Conservation (phyloP, 2,113 vertebrate species). For the Petroica traversi region DNA sequence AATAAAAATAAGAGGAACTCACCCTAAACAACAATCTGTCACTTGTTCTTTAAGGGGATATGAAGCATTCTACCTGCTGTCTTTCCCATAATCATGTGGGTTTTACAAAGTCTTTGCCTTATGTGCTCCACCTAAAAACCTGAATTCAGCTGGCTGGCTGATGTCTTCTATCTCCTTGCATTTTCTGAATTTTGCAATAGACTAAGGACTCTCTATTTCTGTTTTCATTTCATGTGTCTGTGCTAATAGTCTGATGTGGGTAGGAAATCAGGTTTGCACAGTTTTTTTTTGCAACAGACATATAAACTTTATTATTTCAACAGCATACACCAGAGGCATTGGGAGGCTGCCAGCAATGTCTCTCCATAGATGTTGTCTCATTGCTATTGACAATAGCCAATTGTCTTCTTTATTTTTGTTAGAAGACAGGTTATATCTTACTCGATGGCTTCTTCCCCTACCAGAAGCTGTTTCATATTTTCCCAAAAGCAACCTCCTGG, state of each 20-base stretch:
- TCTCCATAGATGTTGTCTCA: background rate
- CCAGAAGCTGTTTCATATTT: background rate
- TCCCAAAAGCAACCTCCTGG: background rate
- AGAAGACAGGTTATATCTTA: background rate
- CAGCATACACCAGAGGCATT: background rate
- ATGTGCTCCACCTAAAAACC: background rate
- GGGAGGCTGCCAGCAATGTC: background rate
- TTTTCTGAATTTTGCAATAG: conserved; percentile 1
- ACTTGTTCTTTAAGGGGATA: background rate
- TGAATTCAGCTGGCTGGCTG: background rate
- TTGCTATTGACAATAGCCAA: background rate
- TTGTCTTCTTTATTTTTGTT: background rate
- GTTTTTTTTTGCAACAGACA: background rate
- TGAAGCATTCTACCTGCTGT: background rate
- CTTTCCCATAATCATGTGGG: background rate
- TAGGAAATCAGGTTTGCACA: background rate
- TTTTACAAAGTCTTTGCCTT: background rate
- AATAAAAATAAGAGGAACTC: background rate
- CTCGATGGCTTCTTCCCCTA: background rate
- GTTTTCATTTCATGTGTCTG: background rate
- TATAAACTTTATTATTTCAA: background rate
- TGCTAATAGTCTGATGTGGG: background rate
- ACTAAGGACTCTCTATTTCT: background rate
- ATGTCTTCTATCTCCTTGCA: background rate
- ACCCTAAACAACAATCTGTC: background rate